phyloP scores from a whole-genome alignment of 2,888 invertebrate genomes.

The Portevinia maculata region DNA sequence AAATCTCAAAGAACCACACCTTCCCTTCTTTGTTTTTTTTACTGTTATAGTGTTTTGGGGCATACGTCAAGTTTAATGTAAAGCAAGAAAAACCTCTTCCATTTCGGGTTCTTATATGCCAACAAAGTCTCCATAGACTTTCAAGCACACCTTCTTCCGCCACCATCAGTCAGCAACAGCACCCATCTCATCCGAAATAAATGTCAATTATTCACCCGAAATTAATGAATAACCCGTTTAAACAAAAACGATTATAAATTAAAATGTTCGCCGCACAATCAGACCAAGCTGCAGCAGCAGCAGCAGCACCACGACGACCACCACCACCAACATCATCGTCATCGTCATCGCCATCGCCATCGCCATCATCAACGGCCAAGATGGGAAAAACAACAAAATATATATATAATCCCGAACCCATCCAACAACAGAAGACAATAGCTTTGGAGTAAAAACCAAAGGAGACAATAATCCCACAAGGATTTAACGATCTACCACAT shows the following conservation, averaged over 20 bases:
- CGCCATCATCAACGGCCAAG: neutral
- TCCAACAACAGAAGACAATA: slow-evolving; percentile 33
- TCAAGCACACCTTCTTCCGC: too few species aligned
- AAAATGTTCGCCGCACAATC: slow-evolving; percentile 9
- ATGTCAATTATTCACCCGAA: slow-evolving; percentile 34
- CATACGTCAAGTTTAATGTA: too few species aligned
- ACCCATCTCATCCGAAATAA: neutral
- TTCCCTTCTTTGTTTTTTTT: too few species aligned
- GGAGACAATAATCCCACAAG: slow-evolving; percentile 56
- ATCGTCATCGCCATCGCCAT: neutral
- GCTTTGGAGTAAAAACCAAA: slow-evolving; percentile 37
- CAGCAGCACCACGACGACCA: neutral
- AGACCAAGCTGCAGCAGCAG: neutral
- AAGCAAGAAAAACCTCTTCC: too few species aligned
- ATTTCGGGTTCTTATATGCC: too few species aligned
- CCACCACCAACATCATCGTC: neutral
- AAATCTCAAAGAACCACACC: too few species aligned
- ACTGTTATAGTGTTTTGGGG: too few species aligned
- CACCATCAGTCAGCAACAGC: neutral
- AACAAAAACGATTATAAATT: slow-evolving; percentile 29
- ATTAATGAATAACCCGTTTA: slow-evolving; percentile 29
- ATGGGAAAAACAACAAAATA: neutral
- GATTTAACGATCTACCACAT: slow-evolving; percentile 57
- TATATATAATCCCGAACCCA: neutral
- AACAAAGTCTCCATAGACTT: too few species aligned